These are phyloP conservation scores for Siniperca knerii DNA, from an alignment of 2,113 vertebrate species.

Conservation along the genomic window DNA sequence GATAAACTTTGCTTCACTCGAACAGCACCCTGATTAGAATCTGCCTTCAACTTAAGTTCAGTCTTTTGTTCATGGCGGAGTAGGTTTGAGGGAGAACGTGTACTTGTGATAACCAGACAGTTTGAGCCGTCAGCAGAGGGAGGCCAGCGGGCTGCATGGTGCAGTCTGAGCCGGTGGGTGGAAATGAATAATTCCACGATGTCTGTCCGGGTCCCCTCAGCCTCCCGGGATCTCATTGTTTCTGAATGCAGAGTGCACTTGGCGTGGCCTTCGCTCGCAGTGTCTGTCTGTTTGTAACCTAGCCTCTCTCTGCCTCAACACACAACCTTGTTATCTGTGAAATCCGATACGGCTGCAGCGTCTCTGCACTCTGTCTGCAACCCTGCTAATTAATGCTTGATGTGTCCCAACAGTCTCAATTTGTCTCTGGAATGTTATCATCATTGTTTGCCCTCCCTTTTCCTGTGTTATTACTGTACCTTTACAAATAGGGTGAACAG, in stretches of 20 bases:
- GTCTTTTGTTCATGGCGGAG: slow-evolving; percentile 22
- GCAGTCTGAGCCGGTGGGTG: slow-evolving; percentile 58
- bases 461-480: slow-evolving; percentile 9
- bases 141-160: slow-evolving; percentile 28
- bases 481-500: neutral
- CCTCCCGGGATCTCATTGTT: slow-evolving; percentile 69
- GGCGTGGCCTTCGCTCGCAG: slow-evolving; percentile 48
- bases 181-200: slow-evolving; percentile 73
- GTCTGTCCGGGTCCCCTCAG: slow-evolving; percentile 69
- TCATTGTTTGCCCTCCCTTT: slow-evolving; percentile 43
- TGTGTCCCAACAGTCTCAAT: slow-evolving; percentile 70
- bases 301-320: slow-evolving; percentile 56
- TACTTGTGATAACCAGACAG: slow-evolving; percentile 43
- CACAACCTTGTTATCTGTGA: slow-evolving; percentile 61
- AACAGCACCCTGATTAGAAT: slow-evolving; percentile 20
- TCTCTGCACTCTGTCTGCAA: slow-evolving; percentile 58
- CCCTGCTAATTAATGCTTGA: slow-evolving; percentile 77
- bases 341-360: slow-evolving; percentile 66
- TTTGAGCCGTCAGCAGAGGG: slow-evolving; percentile 38
- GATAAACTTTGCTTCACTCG: slow-evolving; percentile 10
- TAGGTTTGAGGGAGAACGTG: slow-evolving; percentile 6
- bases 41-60: slow-evolving; percentile 2
- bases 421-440: slow-evolving; percentile 67
- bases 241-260: slow-evolving; percentile 56
- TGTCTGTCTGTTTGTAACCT: slow-evolving; percentile 63